These are phyloP conservation scores for Cricetomys ansorgei DNA, from an alignment of 2,113 vertebrate species.

Conservation along the genomic window DNA sequence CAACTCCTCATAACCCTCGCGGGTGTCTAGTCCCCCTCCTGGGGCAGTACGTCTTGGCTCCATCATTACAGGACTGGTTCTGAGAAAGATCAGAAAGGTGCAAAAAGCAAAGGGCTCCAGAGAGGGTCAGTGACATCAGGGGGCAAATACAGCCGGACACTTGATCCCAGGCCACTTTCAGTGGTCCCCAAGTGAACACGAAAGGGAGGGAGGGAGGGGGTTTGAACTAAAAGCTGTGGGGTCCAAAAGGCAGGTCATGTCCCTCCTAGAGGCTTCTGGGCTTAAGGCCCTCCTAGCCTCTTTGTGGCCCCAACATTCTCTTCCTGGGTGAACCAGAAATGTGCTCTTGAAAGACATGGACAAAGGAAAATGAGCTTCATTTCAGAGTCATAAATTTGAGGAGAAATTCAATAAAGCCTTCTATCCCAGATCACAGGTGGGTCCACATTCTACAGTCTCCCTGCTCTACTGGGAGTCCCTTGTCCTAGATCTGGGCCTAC, in stretches of 20 bases:
- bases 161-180: fast-evolving
- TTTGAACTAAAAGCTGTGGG: neutral
- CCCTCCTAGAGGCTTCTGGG: neutral
- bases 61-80: neutral
- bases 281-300: neutral
- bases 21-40: fast-evolving
- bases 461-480: fast-evolving
- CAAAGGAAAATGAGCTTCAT: neutral
- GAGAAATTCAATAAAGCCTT: neutral
- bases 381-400: neutral
- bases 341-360: neutral
- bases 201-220: neutral
- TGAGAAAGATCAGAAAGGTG: neutral
- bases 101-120: fast-evolving
- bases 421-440: neutral
- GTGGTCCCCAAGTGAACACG: neutral
- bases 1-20: neutral
- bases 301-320: neutral
- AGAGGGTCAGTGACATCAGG: neutral
- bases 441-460: fast-evolving
- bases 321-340: neutral
- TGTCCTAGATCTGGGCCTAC: fast-evolving
- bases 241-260: fast-evolving
- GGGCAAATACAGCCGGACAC: neutral
- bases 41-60: neutral